These are phyloP conservation scores for Eudyptes chrysolophus DNA, from an alignment of 2,113 vertebrate species.

Conservation along the genomic window DNA sequence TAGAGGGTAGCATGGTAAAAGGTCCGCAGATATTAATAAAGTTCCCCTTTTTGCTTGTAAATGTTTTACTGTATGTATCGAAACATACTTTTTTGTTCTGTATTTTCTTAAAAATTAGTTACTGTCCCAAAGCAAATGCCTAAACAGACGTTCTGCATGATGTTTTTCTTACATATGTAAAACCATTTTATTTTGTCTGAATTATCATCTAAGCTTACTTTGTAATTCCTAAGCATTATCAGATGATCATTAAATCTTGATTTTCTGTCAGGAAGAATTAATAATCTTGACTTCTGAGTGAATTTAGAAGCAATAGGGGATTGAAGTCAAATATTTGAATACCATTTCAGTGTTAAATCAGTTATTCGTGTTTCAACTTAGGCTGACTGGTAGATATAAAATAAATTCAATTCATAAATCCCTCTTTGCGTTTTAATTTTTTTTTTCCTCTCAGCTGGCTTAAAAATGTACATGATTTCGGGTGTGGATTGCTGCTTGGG, in stretches of 20 bases:
- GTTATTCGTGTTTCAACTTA: conserved; percentile 66
- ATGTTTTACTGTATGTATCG: neutral
- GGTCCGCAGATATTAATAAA: neutral
- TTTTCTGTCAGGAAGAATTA: conserved; percentile 89
- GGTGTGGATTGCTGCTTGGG: neutral
- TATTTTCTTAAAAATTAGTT: conserved; percentile 26
- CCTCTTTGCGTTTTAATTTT: conserved; percentile 46
- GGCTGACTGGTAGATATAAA: conserved; percentile 56
- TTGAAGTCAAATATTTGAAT: conserved; percentile 75
- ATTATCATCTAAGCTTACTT: conserved; percentile 64
- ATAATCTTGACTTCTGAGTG: conserved; percentile 82
- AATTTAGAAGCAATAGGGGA: conserved; percentile 77
- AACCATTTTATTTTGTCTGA: conserved; percentile 65
- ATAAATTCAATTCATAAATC: conserved; percentile 63
- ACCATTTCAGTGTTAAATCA: conserved; percentile 66
- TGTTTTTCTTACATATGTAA: conserved; percentile 41
- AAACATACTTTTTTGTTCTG: neutral
- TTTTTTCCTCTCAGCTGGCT: neutral
- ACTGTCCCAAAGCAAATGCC: neutral
- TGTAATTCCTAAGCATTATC: conserved; percentile 73
- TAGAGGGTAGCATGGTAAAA: neutral
- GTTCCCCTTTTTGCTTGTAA: neutral
- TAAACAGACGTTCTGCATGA: neutral
- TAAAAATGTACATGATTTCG: neutral
- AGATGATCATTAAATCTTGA: conserved; percentile 91